Evolutionary conservation across 2,113 vertebrate genomes (phyloP).

Genomic region (Leucosticte australis): DNA sequence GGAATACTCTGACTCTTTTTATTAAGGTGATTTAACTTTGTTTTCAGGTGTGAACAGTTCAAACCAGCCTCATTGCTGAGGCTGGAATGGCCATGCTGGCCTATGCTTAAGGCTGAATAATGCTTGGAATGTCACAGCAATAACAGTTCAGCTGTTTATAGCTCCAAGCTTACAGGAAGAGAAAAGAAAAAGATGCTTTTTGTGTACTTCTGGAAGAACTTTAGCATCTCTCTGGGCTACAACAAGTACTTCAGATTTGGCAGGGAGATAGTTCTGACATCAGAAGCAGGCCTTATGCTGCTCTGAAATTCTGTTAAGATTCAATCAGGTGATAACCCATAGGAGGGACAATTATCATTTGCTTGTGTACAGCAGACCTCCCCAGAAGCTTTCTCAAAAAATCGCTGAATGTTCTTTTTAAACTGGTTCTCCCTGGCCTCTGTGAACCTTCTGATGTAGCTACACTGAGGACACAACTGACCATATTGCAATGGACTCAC

Average conservation of each 20-base stretch:
- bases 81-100: neutral
- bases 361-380: neutral
- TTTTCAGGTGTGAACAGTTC: neutral
- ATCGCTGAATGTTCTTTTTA: accelerated
- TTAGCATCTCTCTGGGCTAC: neutral
- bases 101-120: neutral
- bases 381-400: neutral
- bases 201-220: neutral
- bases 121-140: neutral
- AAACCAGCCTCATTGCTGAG: neutral
- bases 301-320: neutral
- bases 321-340: neutral
- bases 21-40: neutral
- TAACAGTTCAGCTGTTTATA: neutral
- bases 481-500: neutral
- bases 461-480: neutral
- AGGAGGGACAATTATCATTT: neutral
- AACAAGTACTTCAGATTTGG: neutral
- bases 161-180: neutral
- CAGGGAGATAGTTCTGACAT: neutral
- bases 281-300: neutral
- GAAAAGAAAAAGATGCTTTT: neutral
- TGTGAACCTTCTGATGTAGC: neutral
- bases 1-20: neutral
- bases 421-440: neutral